Evolutionary conservation across 2,113 vertebrate genomes (phyloP).

Genomic region (Chinchilla lanigera): DNA sequence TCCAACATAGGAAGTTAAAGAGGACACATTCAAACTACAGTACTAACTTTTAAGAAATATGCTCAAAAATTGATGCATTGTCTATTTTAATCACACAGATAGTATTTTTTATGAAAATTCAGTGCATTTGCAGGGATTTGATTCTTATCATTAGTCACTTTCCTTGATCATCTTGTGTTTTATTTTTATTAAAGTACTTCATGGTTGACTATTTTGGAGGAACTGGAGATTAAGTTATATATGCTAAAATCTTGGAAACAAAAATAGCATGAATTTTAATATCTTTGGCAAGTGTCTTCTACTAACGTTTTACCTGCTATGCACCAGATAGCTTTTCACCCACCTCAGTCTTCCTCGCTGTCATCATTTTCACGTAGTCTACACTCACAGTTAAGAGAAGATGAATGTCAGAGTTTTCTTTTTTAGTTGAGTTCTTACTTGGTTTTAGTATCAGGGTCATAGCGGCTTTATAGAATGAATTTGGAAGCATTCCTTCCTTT

Average conservation of each 20-base stretch:
- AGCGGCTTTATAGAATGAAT: too few species aligned
- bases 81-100: background rate
- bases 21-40: background rate
- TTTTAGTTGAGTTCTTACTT: too few species aligned
- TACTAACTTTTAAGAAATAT: conserved; percentile 10
- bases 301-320: conserved; percentile 4
- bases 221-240: background rate
- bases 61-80: background rate
- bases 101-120: background rate
- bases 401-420: background rate
- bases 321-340: background rate
- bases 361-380: background rate
- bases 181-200: conserved; percentile 44
- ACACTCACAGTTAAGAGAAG: background rate
- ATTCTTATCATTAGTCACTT: conserved; percentile 25
- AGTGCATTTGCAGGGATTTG: background rate
- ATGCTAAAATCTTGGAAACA: conserved; percentile 48
- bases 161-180: background rate
- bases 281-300: background rate
- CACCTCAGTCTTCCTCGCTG: background rate
- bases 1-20: background rate
- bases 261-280: conserved; percentile 22
- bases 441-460: too few species aligned
- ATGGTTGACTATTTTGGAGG: conserved; percentile 20
- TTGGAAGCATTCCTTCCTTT: too few species aligned